These are phyloP conservation scores for Melanotaenia pygmaea DNA, from an alignment of 2,797 vertebrate genomes.

Conservation along the genomic window DNA sequence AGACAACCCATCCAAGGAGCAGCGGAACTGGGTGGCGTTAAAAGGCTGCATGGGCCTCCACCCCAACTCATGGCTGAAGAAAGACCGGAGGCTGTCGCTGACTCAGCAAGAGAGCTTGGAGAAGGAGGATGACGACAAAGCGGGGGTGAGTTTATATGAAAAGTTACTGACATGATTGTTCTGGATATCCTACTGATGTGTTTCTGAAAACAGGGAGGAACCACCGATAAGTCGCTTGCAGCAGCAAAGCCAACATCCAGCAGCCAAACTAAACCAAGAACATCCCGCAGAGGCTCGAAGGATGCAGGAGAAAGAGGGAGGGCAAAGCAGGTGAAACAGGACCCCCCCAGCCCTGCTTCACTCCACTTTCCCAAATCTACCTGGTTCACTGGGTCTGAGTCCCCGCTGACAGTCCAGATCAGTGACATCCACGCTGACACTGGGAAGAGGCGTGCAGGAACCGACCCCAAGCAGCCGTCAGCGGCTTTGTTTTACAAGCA, in stretches of 20 bases:
- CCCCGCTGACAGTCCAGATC: constrained; percentile 32
- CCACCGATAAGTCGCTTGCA: constrained; percentile 7
- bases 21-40: constrained; percentile 45
- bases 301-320: constrained; percentile 26
- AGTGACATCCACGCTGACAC: constrained; percentile 35
- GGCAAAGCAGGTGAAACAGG: neutral
- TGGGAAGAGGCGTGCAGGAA: neutral
- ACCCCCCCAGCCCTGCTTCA: constrained; percentile 61
- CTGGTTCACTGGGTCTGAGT: constrained; percentile 46
- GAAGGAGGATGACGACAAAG: constrained; percentile 60
- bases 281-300: constrained; percentile 26
- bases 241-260: constrained; percentile 6
- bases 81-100: constrained; percentile 80
- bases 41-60: constrained; percentile 79
- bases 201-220: constrained; percentile 39
- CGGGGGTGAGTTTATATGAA: constrained; percentile 20
- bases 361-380: constrained; percentile 50
- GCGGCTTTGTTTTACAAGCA: constrained; percentile 69
- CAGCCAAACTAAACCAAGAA: constrained; percentile 23
- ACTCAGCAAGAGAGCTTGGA: constrained; percentile 79
- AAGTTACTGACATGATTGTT: too few species aligned
- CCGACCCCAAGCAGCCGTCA: constrained; percentile 34
- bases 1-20: constrained; percentile 63
- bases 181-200: neutral
- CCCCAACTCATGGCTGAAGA: constrained; percentile 87